Base-by-base conservation (phyloP, 2,888 invertebrate species). In the Ischnura elegans region DNA sequence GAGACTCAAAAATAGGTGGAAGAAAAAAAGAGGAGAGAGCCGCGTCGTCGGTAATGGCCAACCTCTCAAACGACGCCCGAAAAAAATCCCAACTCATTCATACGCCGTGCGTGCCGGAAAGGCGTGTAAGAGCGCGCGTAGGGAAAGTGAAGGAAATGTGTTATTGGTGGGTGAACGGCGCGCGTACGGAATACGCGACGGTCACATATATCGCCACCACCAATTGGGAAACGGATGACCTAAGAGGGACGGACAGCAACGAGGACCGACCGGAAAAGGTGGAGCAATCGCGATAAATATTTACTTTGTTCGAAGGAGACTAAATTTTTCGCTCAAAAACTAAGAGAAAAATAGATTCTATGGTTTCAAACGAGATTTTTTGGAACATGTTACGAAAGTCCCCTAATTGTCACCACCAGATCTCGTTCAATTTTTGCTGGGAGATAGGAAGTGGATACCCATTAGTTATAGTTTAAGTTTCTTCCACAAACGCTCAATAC, bases 61-160 rank as follows among this genome's bases (percentile, higher is more conserved):
- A 0, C 76, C 36, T 16, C 29, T 16, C 29, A 76, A 76, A 36
- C 76, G 3, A 76, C 29, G 76, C 76, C 76, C 76, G 16, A n/a
- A 76, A 76, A 76, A 76, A 76, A 76, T 36, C 76, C 36, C 13
- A n/a, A 76, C 36, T 76, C 76, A 76, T 76, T 76, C 76, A 76
- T 76, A 36, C 76, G 36, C 76, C 25, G 13, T 36, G 76, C 76
- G 76, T 76, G 36, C 76, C 76, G 76, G 76, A 76, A n/a, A 76
- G 76, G 76, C 76, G 76, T 76, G 76, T 76, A 76, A 76, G 76
- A 76, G 76, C 76, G 76, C 76, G 76, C 36, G 76, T 76, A 76
- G 76, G 76, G 76, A 76, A 76, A 76, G 76, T 76, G 76, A 76
- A 16, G 36, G 76, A 76, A 76, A 36, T 76, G 76, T 76, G 76